These are phyloP conservation scores for Drosophila mercatorum DNA, from an alignment of 2,888 invertebrate genomes.

Conservation along the genomic window DNA sequence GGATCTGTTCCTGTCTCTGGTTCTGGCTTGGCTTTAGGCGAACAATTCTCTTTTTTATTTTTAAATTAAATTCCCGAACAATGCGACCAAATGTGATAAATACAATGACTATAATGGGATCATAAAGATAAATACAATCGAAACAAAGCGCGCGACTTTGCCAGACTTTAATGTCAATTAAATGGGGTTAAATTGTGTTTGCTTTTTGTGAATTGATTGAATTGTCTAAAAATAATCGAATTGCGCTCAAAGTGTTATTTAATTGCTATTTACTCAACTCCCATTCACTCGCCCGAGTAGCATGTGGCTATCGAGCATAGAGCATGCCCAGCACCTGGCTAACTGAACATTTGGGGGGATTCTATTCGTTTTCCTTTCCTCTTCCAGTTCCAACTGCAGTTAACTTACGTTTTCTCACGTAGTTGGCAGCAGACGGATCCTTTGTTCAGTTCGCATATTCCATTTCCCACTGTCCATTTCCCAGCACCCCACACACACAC, in stretches of 20 bases:
- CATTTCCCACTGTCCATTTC: conserved; percentile 42
- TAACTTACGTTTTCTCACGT: conserved; percentile 66
- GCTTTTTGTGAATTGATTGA: conserved; percentile 38
- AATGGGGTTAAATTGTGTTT: conserved; percentile 63
- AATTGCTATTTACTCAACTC: conserved; percentile 6
- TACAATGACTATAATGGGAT: conserved; percentile 63
- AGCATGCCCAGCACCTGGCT: conserved; percentile 49
- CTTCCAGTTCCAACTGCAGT: conserved; percentile 6
- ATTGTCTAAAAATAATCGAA: conserved; percentile 49
- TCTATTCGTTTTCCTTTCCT: neutral
- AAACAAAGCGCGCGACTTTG: conserved; percentile 52
- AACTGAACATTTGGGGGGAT: conserved; percentile 13
- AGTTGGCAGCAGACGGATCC: conserved; percentile 28
- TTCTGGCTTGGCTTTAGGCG: conserved; percentile 10
- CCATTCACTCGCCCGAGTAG: neutral
- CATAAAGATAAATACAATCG: conserved; percentile 59
- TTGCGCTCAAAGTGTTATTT: conserved; percentile 28
- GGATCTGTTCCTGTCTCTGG: conserved; percentile 6
- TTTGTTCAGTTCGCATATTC: conserved; percentile 60
- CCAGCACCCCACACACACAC: conserved; percentile 14
- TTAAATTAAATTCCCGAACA: conserved; percentile 75
- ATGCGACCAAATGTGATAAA: conserved; percentile 66
- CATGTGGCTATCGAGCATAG: neutral
- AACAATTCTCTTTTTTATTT: conserved; percentile 47
- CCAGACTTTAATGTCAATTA: conserved; percentile 45